Conservation (phyloP, 2,113 vertebrate genomes). For the Pomatorhinus ruficollis region DNA sequence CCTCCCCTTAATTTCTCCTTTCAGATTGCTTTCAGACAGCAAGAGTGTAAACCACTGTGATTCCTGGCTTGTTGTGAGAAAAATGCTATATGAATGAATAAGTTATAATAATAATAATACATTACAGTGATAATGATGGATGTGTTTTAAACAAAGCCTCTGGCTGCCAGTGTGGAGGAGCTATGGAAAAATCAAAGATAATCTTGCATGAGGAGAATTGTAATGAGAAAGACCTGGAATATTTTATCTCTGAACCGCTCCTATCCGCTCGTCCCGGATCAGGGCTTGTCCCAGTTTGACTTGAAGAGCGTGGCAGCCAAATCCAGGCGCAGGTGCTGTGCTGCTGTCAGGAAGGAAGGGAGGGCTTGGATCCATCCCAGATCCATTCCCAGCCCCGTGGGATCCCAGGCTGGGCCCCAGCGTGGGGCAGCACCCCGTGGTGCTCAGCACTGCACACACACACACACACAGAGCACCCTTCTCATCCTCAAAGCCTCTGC, state of each 20-base stretch:
- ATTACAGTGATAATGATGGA: constrained; percentile 66
- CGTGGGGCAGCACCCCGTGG: background rate
- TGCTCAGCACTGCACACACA: background rate
- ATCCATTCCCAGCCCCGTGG: background rate
- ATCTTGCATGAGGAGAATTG: constrained; percentile 63
- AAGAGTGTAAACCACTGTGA: constrained; percentile 24
- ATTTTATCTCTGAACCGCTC: constrained; percentile 32
- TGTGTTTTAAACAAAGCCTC: constrained; percentile 68
- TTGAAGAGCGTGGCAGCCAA: no score
- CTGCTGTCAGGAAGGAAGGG: no score
- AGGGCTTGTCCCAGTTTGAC: background rate
- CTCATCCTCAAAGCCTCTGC: background rate
- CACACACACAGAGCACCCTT: background rate
- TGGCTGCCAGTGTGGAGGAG: constrained; percentile 57
- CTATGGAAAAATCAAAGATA: constrained; percentile 63
- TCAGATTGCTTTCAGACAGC: constrained; percentile 48
- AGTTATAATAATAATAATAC: constrained; percentile 61
- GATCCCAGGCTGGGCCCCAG: no score
- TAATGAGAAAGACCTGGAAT: constrained; percentile 66
- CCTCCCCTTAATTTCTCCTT: background rate
- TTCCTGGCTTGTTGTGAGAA: constrained; percentile 41
- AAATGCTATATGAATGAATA: constrained; percentile 60
- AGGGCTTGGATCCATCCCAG: background rate
- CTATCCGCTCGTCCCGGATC: background rate
- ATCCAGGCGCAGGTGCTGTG: no score